Conservation (phyloP, 2,797 vertebrate genomes). For the Aplochiton taeniatus region DNA sequence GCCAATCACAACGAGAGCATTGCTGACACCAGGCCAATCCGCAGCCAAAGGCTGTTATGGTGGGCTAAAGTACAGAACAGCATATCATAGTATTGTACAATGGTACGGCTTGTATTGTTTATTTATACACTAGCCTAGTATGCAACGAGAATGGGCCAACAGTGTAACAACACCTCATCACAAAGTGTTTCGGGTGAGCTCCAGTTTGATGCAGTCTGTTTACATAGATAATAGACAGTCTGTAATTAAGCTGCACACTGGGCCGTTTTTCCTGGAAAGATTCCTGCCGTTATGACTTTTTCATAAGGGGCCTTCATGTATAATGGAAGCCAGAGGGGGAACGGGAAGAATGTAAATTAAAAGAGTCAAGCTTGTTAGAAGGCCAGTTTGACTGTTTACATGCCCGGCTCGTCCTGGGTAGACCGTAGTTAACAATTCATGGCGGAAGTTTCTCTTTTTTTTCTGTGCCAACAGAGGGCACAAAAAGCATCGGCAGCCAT, state of each 20-base stretch:
- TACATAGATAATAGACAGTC: conserved; percentile 44
- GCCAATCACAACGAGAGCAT: conserved; percentile 23
- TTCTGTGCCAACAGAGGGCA: conserved; percentile 40
- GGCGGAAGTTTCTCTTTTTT: conserved; percentile 54
- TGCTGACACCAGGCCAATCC: conserved; percentile 10
- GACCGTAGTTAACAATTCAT: conserved; percentile 74
- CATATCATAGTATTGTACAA: background rate
- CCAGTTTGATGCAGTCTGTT: conserved; percentile 21
- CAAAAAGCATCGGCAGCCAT: conserved; percentile 59
- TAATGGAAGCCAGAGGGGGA: conserved; percentile 59
- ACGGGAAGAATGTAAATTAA: conserved; percentile 61
- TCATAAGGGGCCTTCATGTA: conserved; percentile 63
- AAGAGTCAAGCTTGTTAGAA: conserved; percentile 68
- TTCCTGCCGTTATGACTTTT: conserved; percentile 68
- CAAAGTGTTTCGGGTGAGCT: conserved; percentile 14
- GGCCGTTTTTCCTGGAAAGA: conserved; percentile 50
- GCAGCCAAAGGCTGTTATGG: background rate
- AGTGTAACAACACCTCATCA: conserved; percentile 9
- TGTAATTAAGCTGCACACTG: conserved; percentile 54
- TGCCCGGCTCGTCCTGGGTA: conserved; percentile 61
- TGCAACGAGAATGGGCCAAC: background rate
- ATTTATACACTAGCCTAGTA: too few relatives aligned
- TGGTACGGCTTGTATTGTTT: too few relatives aligned
- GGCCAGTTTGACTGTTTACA: conserved; percentile 71
- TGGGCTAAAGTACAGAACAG: background rate